Evolutionary conservation across 2,797 vertebrate genomes (phyloP), one percentile per base, ranked within the genome.

Genomic region (Gallinago stenura): DNA sequence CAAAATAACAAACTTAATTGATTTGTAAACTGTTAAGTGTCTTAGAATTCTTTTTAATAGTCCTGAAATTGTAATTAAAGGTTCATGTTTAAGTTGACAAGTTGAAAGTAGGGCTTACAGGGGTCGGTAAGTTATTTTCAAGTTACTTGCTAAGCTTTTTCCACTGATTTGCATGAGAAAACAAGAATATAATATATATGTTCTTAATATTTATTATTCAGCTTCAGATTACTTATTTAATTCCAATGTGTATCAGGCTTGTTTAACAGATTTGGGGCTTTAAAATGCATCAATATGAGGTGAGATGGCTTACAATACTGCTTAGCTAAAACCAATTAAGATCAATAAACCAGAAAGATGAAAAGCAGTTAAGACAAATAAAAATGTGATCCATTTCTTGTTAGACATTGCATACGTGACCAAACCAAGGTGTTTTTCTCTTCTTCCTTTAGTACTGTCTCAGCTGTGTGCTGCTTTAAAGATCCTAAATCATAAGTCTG

Each of bases 101-200:
- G 20, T 46, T 71, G 14, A 33, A 90, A 86, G 22, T 41, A 46
- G 10, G 7, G 70, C 35, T 60, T 78, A 6, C 0, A 9, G 13
- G 19, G 5, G 25, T 37, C 33, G 69, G 1, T 31, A 68, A 75
- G 13, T 57, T 88, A 33, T 31, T 75, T 89, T 62, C 24, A 62
- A 46, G 58, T 66, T 43, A 35, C 13, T 84, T 10, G 7, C 9
- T 43, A 51, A 80, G 11, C 16, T 72, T 89, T 89, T 58, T 60
- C 21, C 7, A 9, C 6, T 33, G 43, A 43, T 51, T 72, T 72
- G 15, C 1, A 0, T 53, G 46, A 76, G 10, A 6, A 46, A 82
- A 50, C 9, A 41, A 26, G 22, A 64, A 19, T 1, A 4, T 62
- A 53, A 56, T 31, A 6, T 4, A 10, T 54, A 18, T 1, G 1